These are phyloP conservation scores for Corythaixoides concolor DNA, from an alignment of 2,113 vertebrate species.

Conservation along the genomic window DNA sequence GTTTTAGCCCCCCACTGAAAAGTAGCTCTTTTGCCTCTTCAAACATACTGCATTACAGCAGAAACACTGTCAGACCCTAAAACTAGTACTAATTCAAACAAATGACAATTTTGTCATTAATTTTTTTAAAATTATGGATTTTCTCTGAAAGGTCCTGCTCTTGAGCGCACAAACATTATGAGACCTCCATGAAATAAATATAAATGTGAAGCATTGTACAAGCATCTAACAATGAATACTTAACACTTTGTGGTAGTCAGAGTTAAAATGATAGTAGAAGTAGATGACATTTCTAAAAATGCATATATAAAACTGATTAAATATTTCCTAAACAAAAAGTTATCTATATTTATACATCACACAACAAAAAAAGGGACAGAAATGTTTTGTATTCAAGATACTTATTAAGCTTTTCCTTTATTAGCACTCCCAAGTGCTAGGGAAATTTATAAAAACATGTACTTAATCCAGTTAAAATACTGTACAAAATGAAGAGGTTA, in stretches of 20 bases:
- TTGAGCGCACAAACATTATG: slow-evolving; percentile 58
- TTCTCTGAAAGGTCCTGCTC: not conserved
- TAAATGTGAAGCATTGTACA: slow-evolving; percentile 52
- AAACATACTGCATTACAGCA: not conserved
- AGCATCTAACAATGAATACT: slow-evolving; percentile 63
- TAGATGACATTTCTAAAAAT: slow-evolving; percentile 65
- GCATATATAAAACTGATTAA: slow-evolving; percentile 67
- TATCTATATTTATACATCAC: slow-evolving; percentile 67
- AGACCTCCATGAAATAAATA: slow-evolving; percentile 68
- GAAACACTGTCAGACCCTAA: not conserved
- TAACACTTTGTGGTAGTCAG: slow-evolving; percentile 60
- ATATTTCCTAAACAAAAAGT: slow-evolving; percentile 68
- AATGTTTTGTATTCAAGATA: slow-evolving; percentile 72
- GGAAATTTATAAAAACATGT: slow-evolving; percentile 76
- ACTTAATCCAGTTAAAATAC: slow-evolving; percentile 85
- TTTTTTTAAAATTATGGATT: not conserved
- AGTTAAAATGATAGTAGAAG: slow-evolving; percentile 67
- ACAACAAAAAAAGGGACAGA: slow-evolving; percentile 67
- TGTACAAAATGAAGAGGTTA: slow-evolving; percentile 76
- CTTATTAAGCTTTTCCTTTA: slow-evolving; percentile 71
- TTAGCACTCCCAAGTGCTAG: slow-evolving; percentile 75
- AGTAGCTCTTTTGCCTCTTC: not conserved
- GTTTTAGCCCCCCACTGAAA: not conserved
- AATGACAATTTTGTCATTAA: not conserved
- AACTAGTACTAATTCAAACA: not conserved